These are phyloP conservation scores for Protomyctophum bolini DNA, from an alignment of 2,113 vertebrate genomes.

Conservation along the genomic window DNA sequence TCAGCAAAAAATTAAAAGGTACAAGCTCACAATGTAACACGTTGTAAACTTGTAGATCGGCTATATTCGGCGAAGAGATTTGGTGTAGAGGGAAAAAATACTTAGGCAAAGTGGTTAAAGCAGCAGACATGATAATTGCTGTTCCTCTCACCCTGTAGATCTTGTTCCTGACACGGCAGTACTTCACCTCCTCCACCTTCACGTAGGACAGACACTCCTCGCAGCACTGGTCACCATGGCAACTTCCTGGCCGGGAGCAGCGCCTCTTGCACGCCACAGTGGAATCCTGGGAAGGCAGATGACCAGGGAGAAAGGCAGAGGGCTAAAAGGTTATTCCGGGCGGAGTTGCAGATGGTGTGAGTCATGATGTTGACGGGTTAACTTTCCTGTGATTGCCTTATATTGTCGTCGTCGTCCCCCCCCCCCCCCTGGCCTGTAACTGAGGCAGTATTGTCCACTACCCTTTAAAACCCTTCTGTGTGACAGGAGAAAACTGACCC, in stretches of 20 bases:
- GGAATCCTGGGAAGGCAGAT: conserved; percentile 83
- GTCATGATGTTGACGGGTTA: too few species aligned
- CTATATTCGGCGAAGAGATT: too few species aligned
- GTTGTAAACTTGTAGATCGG: too few species aligned
- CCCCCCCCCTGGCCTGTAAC: too few species aligned
- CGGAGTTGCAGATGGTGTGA: not conserved
- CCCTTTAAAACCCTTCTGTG: not conserved
- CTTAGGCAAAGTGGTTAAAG: too few species aligned
- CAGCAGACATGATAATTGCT: too few species aligned
- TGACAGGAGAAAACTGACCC: not conserved
- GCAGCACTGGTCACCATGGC: conserved; percentile 82
- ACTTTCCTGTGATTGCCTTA: too few species aligned
- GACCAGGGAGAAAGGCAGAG: not conserved
- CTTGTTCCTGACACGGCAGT: conserved; percentile 93
- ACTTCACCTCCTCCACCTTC: conserved; percentile 85
- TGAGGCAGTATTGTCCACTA: too few species aligned
- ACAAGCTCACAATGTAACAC: too few species aligned
- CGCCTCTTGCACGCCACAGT: conserved; percentile 90
- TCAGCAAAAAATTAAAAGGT: too few species aligned
- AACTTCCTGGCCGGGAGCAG: conserved; percentile 83
- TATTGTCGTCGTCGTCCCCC: too few species aligned
- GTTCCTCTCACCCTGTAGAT: conserved; percentile 87
- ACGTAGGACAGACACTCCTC: conserved; percentile 87
- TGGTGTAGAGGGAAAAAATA: too few species aligned
- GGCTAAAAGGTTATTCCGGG: not conserved